Evolutionary conservation across 2,797 vertebrate species (phyloP), one percentile per base, ranked within the genome.

Genomic region (Sandelia bainsii): DNA sequence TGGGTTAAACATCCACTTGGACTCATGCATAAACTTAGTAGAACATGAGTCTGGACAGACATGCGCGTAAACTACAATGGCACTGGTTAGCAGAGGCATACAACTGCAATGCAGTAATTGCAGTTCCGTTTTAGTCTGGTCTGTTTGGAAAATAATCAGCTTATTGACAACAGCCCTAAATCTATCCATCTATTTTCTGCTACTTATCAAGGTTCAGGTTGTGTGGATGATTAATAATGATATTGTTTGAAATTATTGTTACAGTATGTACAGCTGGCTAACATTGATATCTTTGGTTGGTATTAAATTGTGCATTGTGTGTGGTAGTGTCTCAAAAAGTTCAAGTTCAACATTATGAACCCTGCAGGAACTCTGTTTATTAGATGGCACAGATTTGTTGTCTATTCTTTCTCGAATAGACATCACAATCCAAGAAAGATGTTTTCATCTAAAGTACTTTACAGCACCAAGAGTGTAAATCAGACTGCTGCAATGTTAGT

Each of bases 401-500:
- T 40, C 20, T 14, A 17, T 27, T 52, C 22, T 39, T 20, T 20
- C 19, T 10, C 9, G 3, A 53, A 71, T 65, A 64, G 11, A 51
- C 10, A 5, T 13, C 20, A 23, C 1, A 58, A 52, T n/a, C 14
- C 0, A 22, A 67, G 52, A 20, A 46, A 34, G 5, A n/a, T 45
- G 25, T 34, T 64, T 67, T 72, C 29, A 17, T 77, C 48, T 61
- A 48, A 61, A 78, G 61, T 48, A 20, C 10, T 14, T 14, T 17
- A 34, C 6, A 46, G 51, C 32, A 66, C 25, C 42, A 7, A 29
- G 11, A 48, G 23, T 52, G 54, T 40, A 40, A 76, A 19, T 76
- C 20, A 68, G 34, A 66, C 69, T 16, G 45, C 73, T 61, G 76
- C 53, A 39, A 42, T 48, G 22, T 69, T 34, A 52, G 50, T 66